Conservation (phyloP, 2,888 invertebrate genomes). For the Synanthedon andrenaeformis region DNA sequence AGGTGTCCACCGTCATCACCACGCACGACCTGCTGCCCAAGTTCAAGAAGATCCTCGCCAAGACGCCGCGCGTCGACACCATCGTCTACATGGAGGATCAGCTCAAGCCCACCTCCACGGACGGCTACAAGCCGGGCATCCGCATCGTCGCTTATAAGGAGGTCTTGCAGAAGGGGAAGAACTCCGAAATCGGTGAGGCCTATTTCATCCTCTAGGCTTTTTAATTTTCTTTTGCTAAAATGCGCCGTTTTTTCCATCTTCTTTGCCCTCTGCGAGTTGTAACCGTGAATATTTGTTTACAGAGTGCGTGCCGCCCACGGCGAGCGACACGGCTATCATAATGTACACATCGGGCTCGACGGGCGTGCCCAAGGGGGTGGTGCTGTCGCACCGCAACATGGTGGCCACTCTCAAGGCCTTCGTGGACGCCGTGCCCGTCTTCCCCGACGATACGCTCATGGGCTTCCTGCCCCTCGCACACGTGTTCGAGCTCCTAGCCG, state of each 20-base stretch:
- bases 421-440: conserved; percentile 80
- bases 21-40: conserved; percentile 92
- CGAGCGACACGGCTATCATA: conserved; percentile 90
- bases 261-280: too few species aligned
- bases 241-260: too few species aligned
- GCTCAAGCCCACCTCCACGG: conserved; percentile 76
- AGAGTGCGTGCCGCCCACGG: conserved; percentile 73
- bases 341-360: conserved; percentile 99
- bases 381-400: conserved; percentile 85
- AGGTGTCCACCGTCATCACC: conserved; percentile 93
- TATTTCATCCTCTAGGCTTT: neutral
- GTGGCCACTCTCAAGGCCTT: conserved; percentile 84
- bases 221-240: too few species aligned
- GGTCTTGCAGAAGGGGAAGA: conserved; percentile 40
- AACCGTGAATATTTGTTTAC: conserved; percentile 13
- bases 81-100: conserved; percentile 92
- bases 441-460: conserved; percentile 84
- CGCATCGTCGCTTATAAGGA: conserved; percentile 81
- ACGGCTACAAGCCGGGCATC: conserved; percentile 80
- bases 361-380: conserved; percentile 92
- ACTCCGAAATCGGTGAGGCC: conserved; percentile 44
- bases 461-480: conserved; percentile 97
- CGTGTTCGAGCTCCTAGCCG: conserved; percentile 95
- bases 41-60: conserved; percentile 80
- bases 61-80: conserved; percentile 81